phyloP scores from a whole-genome alignment of 2,113 vertebrate genomes.

The Cephalopterus ornatus region DNA sequence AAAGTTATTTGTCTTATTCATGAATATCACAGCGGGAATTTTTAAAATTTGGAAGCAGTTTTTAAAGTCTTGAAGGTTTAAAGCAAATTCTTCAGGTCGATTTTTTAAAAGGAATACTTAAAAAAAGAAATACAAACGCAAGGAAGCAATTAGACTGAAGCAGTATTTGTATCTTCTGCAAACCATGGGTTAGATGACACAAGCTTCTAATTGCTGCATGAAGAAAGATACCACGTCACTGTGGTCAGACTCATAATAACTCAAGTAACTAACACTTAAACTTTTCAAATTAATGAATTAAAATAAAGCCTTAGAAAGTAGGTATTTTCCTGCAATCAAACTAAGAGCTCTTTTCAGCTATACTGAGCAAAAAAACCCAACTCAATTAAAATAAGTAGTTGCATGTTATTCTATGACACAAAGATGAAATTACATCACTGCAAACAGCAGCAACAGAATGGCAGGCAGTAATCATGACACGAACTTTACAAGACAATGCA shows the following conservation, averaged over 20 bases:
- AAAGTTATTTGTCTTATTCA: neutral
- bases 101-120: neutral
- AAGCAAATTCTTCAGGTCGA: neutral
- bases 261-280: neutral
- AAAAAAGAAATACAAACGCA: neutral
- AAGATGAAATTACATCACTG: conserved; percentile 58
- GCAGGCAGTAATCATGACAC: neutral
- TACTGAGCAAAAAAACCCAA: neutral
- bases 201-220: neutral
- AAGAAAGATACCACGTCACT: neutral
- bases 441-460: neutral
- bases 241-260: neutral
- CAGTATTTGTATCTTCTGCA: neutral
- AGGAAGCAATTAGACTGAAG: neutral
- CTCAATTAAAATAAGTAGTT: conserved; percentile 51
- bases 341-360: neutral
- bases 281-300: neutral
- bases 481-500: neutral
- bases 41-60: neutral
- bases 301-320: conserved; percentile 9
- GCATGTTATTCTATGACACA: neutral
- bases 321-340: neutral
- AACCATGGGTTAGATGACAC: neutral
- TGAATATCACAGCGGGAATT: neutral
- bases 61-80: neutral